phyloP scores from a whole-genome alignment of 2,113 vertebrate genomes.

The Australoheros scitulus region DNA sequence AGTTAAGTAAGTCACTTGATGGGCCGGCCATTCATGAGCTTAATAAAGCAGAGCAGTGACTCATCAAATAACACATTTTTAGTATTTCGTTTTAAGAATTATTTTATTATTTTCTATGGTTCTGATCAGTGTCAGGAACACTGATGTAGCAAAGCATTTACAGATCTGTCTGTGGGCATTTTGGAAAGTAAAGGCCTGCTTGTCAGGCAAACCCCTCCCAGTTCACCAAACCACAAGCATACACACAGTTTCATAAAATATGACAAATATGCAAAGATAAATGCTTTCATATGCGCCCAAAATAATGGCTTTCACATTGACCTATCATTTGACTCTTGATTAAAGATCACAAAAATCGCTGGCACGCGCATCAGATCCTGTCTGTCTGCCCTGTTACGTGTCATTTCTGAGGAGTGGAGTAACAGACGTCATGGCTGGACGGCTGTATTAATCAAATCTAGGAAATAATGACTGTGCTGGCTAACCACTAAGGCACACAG shows the following conservation, averaged over 20 bases:
- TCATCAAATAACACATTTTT: conserved; percentile 38
- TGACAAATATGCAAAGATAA: conserved; percentile 2
- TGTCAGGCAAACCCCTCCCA: conserved; percentile 14
- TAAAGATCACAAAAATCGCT: not conserved
- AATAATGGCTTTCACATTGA: conserved; percentile 4
- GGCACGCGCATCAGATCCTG: conserved; percentile 36
- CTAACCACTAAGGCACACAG: conserved; percentile 23
- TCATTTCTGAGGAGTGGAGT: conserved; percentile 56
- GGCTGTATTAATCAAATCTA: conserved; percentile 67
- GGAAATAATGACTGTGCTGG: conserved; percentile 42
- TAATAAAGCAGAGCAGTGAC: conserved; percentile 36
- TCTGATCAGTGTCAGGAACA: conserved; percentile 24
- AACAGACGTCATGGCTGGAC: conserved; percentile 47
- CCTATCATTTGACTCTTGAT: conserved; percentile 39
- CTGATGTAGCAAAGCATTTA: conserved; percentile 16
- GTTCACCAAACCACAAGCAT: conserved; percentile 18
- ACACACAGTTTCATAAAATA: conserved; percentile 16
- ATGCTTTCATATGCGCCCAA: not conserved
- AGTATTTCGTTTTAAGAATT: not conserved
- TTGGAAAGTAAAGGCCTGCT: conserved; percentile 33
- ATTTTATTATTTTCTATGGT: conserved; percentile 13
- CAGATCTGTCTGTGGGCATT: conserved; percentile 35
- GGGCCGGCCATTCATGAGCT: conserved; percentile 12
- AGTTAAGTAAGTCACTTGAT: conserved; percentile 16
- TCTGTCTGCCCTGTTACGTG: conserved; percentile 30